Conservation (phyloP, 2,888 invertebrate species). For the Homarus gammarus region DNA sequence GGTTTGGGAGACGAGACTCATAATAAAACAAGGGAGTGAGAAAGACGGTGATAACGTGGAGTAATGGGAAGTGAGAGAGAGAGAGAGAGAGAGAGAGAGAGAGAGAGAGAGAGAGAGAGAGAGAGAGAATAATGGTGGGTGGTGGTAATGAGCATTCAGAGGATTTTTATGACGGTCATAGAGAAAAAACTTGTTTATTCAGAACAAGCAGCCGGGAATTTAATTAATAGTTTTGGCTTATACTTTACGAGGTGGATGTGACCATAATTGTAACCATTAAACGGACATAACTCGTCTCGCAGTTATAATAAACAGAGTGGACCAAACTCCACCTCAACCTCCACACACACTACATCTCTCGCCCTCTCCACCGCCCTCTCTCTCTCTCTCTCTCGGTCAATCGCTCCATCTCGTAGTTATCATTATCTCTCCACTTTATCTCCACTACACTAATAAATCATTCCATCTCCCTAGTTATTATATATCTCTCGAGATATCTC, state of each 20-base stretch:
- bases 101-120: conserved; percentile 20
- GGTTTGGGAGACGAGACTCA: conserved; percentile 9
- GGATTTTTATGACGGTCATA: conserved; percentile 12
- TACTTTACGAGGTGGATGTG: conserved; percentile 53
- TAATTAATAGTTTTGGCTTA: conserved; percentile 63
- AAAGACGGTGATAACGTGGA: neutral
- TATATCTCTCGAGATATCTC: too few relatives aligned
- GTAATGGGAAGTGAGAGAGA: too few relatives aligned
- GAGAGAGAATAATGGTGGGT: conserved; percentile 17
- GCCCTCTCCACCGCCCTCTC: conserved; percentile 16
- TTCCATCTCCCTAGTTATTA: too few relatives aligned
- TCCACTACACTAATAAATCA: too few relatives aligned
- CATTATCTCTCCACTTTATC: neutral
- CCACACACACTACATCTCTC: neutral
- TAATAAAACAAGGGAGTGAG: conserved; percentile 1
- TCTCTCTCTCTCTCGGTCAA: neutral
- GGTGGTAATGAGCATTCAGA: conserved; percentile 24
- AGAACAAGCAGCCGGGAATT: conserved; percentile 54
- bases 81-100: neutral
- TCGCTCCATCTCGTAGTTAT: neutral
- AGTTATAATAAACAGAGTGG: conserved; percentile 53
- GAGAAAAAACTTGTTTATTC: conserved; percentile 53
- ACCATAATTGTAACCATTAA: conserved; percentile 57
- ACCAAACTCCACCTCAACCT: neutral
- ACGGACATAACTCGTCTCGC: conserved; percentile 43